phyloP scores from a whole-genome alignment of 2,888 invertebrate genomes.

The Trichacis sp. region DNA sequence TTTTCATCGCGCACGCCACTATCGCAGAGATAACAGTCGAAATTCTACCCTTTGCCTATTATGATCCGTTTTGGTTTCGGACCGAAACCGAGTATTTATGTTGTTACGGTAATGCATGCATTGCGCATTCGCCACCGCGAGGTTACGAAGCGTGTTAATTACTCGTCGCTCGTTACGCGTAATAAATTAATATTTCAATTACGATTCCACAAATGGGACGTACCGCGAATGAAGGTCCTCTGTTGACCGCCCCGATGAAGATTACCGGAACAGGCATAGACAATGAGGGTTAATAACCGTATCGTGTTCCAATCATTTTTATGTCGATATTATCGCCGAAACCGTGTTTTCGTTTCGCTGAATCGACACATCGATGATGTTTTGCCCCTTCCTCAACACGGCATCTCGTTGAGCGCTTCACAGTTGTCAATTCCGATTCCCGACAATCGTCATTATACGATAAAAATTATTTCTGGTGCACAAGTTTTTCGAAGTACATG shows the following conservation, averaged over 20 bases:
- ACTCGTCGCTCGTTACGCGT: slow-evolving; percentile 56
- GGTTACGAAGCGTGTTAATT: slow-evolving; percentile 63
- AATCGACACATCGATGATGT: not conserved
- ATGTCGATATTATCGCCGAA: not conserved
- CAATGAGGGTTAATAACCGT: slow-evolving; percentile 17
- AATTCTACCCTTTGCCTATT: slow-evolving; percentile 58
- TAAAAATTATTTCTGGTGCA: too few species aligned
- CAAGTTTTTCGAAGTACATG: too few species aligned
- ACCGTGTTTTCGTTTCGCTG: not conserved
- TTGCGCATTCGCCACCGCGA: slow-evolving; percentile 58
- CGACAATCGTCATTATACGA: too few species aligned
- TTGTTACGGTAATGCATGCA: slow-evolving; percentile 61
- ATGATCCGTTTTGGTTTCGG: slow-evolving; percentile 52
- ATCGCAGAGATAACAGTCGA: slow-evolving; percentile 54
- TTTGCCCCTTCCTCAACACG: not conserved
- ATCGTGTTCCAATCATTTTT: slow-evolving; percentile 2
- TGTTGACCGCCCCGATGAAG: slow-evolving; percentile 1
- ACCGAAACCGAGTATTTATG: slow-evolving; percentile 62
- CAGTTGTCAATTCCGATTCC: too few species aligned
- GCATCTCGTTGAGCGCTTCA: too few species aligned
- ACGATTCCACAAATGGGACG: slow-evolving; percentile 56
- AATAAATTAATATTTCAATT: slow-evolving; percentile 68
- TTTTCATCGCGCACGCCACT: slow-evolving; percentile 49
- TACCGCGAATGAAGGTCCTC: slow-evolving; percentile 26
- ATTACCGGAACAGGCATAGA: slow-evolving; percentile 7